Base-by-base conservation (phyloP, 2,888 invertebrate genomes). In the Antheraea yamamai region DNA sequence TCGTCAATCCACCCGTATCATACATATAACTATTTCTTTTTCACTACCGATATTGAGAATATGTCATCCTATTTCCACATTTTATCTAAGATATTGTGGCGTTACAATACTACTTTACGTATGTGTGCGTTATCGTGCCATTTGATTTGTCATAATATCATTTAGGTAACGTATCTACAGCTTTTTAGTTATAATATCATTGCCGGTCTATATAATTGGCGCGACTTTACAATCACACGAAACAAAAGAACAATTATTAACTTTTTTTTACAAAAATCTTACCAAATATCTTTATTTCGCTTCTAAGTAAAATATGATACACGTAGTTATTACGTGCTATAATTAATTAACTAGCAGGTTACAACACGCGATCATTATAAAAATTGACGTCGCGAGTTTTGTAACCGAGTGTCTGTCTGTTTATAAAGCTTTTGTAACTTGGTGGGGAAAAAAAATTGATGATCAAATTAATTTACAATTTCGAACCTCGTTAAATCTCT, bases 261-360 rank as follows among this genome's bases (percentile, higher is more conserved):
- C 6, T 58, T 58, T 58, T 58, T 55, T n/a, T n/a, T 58, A 23
- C 6, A 58, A 58, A 23, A 23, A 23, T 20, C 58, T 58, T n/a
- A 23, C 58, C 20, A 20, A 58, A 58, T 14, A 23, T 47, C 18
- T 30, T n/a, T 8, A 58, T 58, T 58, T 58, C 58, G 58, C 58
- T n/a, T 58, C 20, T 8, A 58, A 20, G 58, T n/a, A n/a, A 58
- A 30, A 30, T 12, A n/a, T 26, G 26, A 68, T 73, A 39, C 35
- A 72, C 35, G n/a, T 51, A 35, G 70, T 47, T 23, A 47, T 68
- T 66, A 58, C 58, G n/a, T 58, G 58, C 58, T 58, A 58, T 58
- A 23, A 58, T n/a, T 58, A 58, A 58, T 58, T 58, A 58, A 23
- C 51, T 7, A 58, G 58, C 58, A 20, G n/a, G n/a, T 58, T 58